Evolutionary conservation across 2,888 invertebrate species (phyloP), one percentile per base, ranked within the genome.

Genomic region (Nomada lathburiana): DNA sequence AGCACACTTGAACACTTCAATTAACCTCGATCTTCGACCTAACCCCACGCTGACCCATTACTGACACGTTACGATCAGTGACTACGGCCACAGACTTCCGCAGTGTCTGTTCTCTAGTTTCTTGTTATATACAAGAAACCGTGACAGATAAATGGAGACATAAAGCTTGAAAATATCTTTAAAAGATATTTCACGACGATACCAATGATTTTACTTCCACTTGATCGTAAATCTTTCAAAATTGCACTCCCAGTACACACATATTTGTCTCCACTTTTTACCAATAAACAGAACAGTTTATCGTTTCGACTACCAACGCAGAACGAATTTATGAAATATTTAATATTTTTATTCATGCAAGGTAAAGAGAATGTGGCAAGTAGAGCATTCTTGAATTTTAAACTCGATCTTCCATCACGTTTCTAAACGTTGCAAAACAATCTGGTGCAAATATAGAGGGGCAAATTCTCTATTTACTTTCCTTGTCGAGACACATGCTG

Each of bases 11-110:
- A 85, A 83, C 82, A 73, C 75, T 82, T 87, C 86, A 86, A 87
- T 87, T 86, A 86, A 87, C 84, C 86, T 67, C 84, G 78, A 78
- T 85, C 87, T 77, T 76, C 76, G 75, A 85, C 77, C 77, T 69
- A 79, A 81, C 81, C 76, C 72, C 76, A 53, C 23, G 57, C 74
- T 82, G 83, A 83, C 70, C 82, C 82, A 55, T 78, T 82, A 73
- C 82, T 57, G 77, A 77, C 78, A 64, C 69, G 78, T 70, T 78
- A 77, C 83, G 36, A 78, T 77, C 82, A 55, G 69, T 73, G 60
- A 62, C 69, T 73, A 72, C 57, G 69, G 53, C 59, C 29, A 47
- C 68, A 81, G 71, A 71, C 64, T 76, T 82, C 74, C 62, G 62
- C 62, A 53, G 47, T 77, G 64, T 53, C 63, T 65, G 59, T 60